Percentiles rank a stretch among this genome's conserved stretches.
Conservation (phyloP, 2,888 invertebrate genomes). For the Epinotia brunnichana region DNA sequence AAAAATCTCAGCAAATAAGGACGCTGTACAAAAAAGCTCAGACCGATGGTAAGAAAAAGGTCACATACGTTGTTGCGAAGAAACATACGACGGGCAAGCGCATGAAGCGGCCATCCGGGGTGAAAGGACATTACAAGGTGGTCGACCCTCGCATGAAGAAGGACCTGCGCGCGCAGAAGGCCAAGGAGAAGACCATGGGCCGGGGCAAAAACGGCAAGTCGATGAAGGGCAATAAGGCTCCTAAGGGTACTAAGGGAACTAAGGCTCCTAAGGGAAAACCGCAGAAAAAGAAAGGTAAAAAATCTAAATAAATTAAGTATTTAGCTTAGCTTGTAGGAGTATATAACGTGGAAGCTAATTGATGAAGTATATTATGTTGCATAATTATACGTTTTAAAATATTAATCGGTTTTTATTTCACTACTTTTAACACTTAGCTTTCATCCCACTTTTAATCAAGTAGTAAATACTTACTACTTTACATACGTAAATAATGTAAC, state of each 20-base stretch:
- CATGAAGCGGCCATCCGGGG: constrained; percentile 91
- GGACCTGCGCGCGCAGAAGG: constrained; percentile 89
- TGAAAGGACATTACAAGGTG: constrained; percentile 96
- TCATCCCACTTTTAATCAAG: constrained; percentile 2
- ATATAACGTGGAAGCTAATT: constrained; percentile 24
- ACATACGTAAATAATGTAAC: background rate
- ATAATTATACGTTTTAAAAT: constrained; percentile 24
- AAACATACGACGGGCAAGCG: constrained; percentile 91
- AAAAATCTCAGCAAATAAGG: constrained; percentile 96
- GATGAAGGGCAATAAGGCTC: constrained; percentile 49
- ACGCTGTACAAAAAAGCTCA: constrained; percentile 96
- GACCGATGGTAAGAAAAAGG: constrained; percentile 92
- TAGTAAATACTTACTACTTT: background rate
- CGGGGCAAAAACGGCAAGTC: constrained; percentile 71
- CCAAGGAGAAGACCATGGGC: constrained; percentile 84
- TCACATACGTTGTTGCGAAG: constrained; percentile 97
- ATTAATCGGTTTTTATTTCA: constrained; percentile 8
- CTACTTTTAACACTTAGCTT: constrained; percentile 16
- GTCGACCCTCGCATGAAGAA: constrained; percentile 99
- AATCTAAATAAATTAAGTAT: constrained; percentile 58
- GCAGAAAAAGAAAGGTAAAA: constrained; percentile 65
- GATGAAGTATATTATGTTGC: constrained; percentile 32
- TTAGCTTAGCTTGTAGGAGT: background rate
- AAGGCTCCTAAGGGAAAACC: constrained; percentile 48
- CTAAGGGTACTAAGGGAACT: constrained; percentile 48